These are phyloP conservation scores for Pachypsylla venusta DNA, from an alignment of 1,140 invertebrate genomes.

Conservation along the genomic window DNA sequence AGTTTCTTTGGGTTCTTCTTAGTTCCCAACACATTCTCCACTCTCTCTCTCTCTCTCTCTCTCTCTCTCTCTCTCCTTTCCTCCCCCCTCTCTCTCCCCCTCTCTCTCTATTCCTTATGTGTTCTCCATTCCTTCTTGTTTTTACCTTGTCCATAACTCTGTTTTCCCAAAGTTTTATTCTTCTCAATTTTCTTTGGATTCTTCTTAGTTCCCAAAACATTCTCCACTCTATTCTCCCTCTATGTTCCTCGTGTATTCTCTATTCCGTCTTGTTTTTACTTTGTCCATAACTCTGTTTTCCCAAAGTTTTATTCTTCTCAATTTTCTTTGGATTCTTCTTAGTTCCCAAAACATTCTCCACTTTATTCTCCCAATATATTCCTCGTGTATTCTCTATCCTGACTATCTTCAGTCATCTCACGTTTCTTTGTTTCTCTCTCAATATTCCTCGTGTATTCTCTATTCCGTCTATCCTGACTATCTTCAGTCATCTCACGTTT, in stretches of 20 bases:
- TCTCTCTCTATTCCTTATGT: background rate
- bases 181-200: constrained; percentile 3
- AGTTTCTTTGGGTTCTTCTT: too few species aligned
- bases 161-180: background rate
- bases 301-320: background rate
- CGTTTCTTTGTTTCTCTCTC: background rate
- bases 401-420: background rate
- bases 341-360: too few species aligned
- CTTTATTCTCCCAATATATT: background rate
- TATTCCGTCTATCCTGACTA: background rate
- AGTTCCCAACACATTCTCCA: too few species aligned
- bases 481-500: background rate
- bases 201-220: too few species aligned
- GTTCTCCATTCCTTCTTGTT: background rate
- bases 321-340: too few species aligned
- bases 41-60: background rate
- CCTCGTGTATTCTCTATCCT: background rate
- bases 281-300: background rate
- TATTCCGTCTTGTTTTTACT: background rate
- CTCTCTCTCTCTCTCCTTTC: background rate
- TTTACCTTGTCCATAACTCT: background rate
- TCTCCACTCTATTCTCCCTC: background rate
- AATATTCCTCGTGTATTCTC: background rate
- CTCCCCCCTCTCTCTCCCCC: background rate
- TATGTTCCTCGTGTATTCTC: background rate